These are phyloP conservation scores for Nannobrachium achirus DNA, from an alignment of 2,113 vertebrate genomes.

Conservation along the genomic window DNA sequence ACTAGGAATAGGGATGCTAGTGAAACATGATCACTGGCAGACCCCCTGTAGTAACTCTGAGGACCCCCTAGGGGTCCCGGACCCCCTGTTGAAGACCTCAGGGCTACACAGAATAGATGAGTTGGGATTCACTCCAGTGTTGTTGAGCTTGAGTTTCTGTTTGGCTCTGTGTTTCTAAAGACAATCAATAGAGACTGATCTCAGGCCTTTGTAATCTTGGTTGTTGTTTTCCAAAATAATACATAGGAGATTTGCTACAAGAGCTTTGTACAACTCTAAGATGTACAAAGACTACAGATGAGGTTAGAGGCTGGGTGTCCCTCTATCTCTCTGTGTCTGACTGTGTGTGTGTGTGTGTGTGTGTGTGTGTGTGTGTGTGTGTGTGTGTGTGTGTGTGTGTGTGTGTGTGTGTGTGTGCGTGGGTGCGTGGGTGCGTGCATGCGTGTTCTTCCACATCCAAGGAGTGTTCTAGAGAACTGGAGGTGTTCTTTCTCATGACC, in stretches of 20 bases:
- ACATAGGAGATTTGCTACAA: constrained; percentile 43
- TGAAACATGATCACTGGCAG: too few relatives aligned
- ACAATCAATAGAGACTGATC: constrained; percentile 31
- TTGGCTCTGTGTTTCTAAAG: constrained; percentile 20
- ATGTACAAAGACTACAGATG: constrained; percentile 80
- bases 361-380: constrained; percentile 26
- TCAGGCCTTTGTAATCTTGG: constrained; percentile 36
- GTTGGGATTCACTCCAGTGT: background rate
- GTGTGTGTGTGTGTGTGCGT: too few relatives aligned
- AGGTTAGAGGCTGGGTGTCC: constrained; percentile 26
- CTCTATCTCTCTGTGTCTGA: background rate
- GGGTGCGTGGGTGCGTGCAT: too few relatives aligned
- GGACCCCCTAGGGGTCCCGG: too few relatives aligned
- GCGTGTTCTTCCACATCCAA: background rate
- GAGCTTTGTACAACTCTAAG: constrained; percentile 39
- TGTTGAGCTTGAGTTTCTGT: background rate
- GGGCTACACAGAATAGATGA: constrained; percentile 24
- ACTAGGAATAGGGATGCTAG: too few relatives aligned
- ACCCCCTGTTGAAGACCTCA: too few relatives aligned
- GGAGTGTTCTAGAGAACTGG: constrained; percentile 18
- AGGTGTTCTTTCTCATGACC: constrained; percentile 19
- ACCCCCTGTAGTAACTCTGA: too few relatives aligned
- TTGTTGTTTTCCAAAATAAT: constrained; percentile 49
- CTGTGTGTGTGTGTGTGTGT: constrained; percentile 5
- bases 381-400: too few relatives aligned